Percentiles rank a stretch among this genome's conserved stretches.
Evolutionary conservation across 1,140 invertebrate genomes (phyloP).

Genomic region (Drosophila murphyi): DNA sequence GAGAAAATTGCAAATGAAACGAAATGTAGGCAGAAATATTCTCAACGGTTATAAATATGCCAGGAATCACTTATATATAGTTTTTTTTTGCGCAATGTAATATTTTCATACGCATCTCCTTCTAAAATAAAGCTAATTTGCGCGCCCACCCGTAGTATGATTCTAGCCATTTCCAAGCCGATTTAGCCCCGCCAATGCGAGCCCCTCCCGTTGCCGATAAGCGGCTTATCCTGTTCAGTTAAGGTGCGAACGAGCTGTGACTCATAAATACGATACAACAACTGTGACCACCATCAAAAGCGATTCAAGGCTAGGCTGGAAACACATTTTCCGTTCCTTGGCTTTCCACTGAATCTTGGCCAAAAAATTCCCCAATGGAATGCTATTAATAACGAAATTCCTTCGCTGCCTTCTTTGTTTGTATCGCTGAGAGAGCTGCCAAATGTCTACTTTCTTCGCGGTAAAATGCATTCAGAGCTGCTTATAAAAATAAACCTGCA

Average conservation of each 20-base stretch:
- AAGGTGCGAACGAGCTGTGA: slow-evolving; percentile 38
- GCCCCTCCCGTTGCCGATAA: slow-evolving; percentile 17
- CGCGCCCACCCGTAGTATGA: slow-evolving; percentile 21
- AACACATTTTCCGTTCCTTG: not conserved
- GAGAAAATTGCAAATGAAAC: slow-evolving; percentile 1
- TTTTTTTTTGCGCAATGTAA: not conserved
- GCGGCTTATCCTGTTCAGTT: slow-evolving; percentile 46
- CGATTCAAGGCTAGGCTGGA: not conserved
- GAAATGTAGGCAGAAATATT: not conserved
- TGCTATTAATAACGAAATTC: slow-evolving; percentile 17
- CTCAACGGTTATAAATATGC: slow-evolving; percentile 15
- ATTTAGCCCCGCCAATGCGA: slow-evolving; percentile 2
- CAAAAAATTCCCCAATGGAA: slow-evolving; percentile 3
- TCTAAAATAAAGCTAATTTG: slow-evolving; percentile 34
- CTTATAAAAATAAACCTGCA: slow-evolving; percentile 1
- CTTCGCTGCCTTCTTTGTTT: not conserved
- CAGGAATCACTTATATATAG: slow-evolving; percentile 30
- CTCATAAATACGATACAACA: slow-evolving; percentile 20
- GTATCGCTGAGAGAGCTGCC: not conserved
- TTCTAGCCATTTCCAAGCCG: slow-evolving; percentile 34
- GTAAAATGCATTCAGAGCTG: not conserved
- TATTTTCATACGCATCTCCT: slow-evolving; percentile 1
- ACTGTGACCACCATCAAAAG: slow-evolving; percentile 1
- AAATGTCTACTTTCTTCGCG: not conserved
- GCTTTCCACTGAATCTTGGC: not conserved